A percentile compares a stretch with the other conserved stretches of the same genome.
Conservation (phyloP, 2,113 vertebrate species). For the Oceanites oceanicus region DNA sequence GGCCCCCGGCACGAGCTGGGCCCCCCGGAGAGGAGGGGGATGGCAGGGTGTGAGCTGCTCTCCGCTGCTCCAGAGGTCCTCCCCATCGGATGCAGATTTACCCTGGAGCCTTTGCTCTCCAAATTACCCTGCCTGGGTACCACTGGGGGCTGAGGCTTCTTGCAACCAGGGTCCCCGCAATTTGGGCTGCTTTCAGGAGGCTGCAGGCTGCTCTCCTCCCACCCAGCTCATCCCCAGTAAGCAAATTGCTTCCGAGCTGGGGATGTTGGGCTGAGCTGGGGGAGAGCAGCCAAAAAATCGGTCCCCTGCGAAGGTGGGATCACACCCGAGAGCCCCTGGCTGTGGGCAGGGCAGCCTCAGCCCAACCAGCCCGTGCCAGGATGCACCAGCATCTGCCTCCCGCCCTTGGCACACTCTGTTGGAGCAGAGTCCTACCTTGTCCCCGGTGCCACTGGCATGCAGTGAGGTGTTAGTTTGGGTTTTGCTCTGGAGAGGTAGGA, state of each 20-base stretch:
- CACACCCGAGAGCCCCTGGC: background rate
- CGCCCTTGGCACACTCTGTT: constrained; percentile 74
- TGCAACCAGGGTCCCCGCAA: rapidly evolving
- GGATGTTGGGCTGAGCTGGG: background rate
- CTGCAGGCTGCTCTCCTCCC: background rate
- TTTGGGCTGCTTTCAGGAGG: background rate
- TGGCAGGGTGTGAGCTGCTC: background rate
- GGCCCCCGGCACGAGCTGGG: background rate
- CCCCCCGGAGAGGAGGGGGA: rapidly evolving
- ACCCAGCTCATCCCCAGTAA: background rate
- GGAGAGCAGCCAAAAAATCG: background rate
- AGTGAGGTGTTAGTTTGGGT: constrained; percentile 58
- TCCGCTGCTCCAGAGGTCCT: background rate
- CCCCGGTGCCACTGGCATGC: constrained; percentile 72
- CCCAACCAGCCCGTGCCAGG: background rate
- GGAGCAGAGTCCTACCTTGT: constrained; percentile 76
- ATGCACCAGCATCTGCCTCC: background rate
- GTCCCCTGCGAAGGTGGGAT: background rate
- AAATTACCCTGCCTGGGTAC: background rate
- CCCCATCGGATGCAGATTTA: background rate
- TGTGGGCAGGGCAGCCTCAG: background rate
- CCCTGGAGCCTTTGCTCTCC: background rate
- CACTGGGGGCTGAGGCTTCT: background rate
- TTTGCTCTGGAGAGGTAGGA: constrained; percentile 42
- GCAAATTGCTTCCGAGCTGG: background rate